Evolutionary conservation across 2,888 invertebrate genomes (phyloP), one percentile per base, ranked within the genome.

Genomic region (Scaeva pyrastri): DNA sequence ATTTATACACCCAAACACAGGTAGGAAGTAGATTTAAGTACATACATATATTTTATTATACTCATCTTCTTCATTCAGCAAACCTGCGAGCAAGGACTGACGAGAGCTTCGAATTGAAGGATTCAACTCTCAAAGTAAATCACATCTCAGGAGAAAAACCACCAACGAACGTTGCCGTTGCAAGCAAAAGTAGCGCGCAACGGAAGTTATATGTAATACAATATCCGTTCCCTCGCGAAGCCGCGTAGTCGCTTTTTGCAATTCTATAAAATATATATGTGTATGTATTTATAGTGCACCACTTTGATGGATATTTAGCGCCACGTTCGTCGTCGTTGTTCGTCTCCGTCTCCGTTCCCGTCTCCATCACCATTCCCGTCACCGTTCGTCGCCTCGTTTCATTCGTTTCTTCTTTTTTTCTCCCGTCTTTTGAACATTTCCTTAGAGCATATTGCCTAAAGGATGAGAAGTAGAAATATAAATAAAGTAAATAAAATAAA

Each of bases 281-380:
- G n/a, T 6, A 16, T 45, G 3, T 10, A 12, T 12, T 1, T 84
- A 70, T 39, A 36, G 81, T 70, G 71, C 82, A 77, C 82, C 82
- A 82, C 77, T 86, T 86, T 86, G 86, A 86, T 86, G 86, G 86
- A 82, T 86, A 82, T 82, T 86, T 82, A 82, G 77, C 81, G 77
- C 70, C 81, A 73, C 73, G 73, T 7, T 52, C 77, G n/a, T 21
- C 43, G 11, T 72, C 56, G 52, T n/a, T 43, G 10, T 55, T 64
- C 43, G 64, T 55, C 39, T 43, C 12, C n/a, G n/a, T n/a, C n/a
- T n/a, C n/a, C n/a, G n/a, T n/a, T n/a, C n/a, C n/a, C n/a, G n/a
- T n/a, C n/a, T n/a, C n/a, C n/a, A n/a, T n/a, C n/a, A n/a, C n/a
- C n/a, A n/a, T n/a, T n/a, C n/a, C n/a, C n/a, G n/a, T n/a, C n/a